Evolutionary conservation across 1,140 invertebrate genomes (phyloP).

Genomic region (Scaptomyza montana): DNA sequence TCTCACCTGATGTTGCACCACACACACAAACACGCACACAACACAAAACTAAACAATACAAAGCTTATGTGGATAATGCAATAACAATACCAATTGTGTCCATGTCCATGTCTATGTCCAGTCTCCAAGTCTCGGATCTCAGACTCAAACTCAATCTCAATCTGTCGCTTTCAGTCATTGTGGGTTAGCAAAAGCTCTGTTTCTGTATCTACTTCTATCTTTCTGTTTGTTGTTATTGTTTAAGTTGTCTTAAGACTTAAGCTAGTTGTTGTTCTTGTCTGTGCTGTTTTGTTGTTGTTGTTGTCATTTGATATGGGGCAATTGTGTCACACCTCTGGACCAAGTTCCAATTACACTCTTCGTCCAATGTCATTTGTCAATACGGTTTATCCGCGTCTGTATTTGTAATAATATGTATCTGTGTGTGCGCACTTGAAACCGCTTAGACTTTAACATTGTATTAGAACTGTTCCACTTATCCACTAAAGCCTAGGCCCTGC

Average conservation of each 20-base stretch:
- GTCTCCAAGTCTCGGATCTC: constrained; percentile 8
- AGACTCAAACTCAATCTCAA: constrained; percentile 43
- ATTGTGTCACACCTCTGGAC: constrained; percentile 69
- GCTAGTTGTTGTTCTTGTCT: constrained; percentile 18
- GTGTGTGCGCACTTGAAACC: not conserved
- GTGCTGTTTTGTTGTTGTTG: constrained; percentile 23
- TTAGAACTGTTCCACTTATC: not conserved
- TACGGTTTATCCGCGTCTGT: constrained; percentile 4
- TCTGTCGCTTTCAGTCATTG: constrained; percentile 43
- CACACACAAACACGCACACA: too few species aligned
- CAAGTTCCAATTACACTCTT: constrained; percentile 37
- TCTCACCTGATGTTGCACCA: constrained; percentile 62
- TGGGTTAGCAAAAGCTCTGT: constrained; percentile 39
- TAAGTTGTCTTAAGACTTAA: constrained; percentile 8
- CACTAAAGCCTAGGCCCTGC: too few species aligned
- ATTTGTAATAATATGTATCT: constrained; percentile 4
- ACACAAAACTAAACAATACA: not conserved
- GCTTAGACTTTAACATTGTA: not conserved
- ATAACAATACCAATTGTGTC: constrained; percentile 74
- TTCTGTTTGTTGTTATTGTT: constrained; percentile 2
- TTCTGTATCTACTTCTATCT: constrained; percentile 25
- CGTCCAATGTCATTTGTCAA: constrained; percentile 75
- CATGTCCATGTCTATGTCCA: constrained; percentile 56
- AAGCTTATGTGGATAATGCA: constrained; percentile 13
- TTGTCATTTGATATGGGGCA: constrained; percentile 62